Percentiles rank a stretch among this genome's conserved stretches.
Evolutionary conservation across 1,140 invertebrate genomes (phyloP).

Genomic region (Eumaeus atala): DNA sequence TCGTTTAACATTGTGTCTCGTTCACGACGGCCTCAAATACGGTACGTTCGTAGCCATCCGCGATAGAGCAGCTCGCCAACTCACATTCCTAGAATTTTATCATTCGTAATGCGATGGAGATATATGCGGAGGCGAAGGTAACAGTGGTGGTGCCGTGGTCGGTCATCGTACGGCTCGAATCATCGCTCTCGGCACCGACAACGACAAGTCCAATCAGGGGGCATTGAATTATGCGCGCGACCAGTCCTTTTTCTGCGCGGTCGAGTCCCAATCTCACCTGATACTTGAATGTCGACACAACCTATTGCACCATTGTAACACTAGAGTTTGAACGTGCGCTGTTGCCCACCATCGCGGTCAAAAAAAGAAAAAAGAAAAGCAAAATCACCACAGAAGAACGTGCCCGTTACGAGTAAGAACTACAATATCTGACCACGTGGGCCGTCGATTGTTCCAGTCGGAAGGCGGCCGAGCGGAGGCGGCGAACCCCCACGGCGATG

Average conservation of each 20-base stretch:
- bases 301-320: conserved; percentile 4
- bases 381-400: background rate
- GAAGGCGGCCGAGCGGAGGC: conserved; percentile 4
- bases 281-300: conserved; percentile 7
- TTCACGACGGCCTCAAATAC: conserved; percentile 6
- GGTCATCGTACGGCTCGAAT: conserved; percentile 5
- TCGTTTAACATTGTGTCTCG: conserved; percentile 1
- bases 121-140: background rate
- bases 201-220: conserved; percentile 8
- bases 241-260: background rate
- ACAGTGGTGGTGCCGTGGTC: background rate
- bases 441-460: conserved; percentile 12
- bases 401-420: conserved; percentile 3
- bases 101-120: background rate
- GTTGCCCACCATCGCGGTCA: conserved; percentile 3
- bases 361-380: background rate
- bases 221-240: conserved; percentile 11
- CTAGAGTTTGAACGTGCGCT: conserved; percentile 7
- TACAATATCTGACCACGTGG: conserved; percentile 8
- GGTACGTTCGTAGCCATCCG: conserved; percentile 5
- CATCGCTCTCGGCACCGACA: conserved; percentile 7
- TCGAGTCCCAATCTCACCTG: conserved; percentile 11
- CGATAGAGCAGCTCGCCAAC: background rate
- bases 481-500: background rate
- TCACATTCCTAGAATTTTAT: background rate